Conservation (phyloP, 2,113 vertebrate genomes). For the Saimiri boliviensis region DNA sequence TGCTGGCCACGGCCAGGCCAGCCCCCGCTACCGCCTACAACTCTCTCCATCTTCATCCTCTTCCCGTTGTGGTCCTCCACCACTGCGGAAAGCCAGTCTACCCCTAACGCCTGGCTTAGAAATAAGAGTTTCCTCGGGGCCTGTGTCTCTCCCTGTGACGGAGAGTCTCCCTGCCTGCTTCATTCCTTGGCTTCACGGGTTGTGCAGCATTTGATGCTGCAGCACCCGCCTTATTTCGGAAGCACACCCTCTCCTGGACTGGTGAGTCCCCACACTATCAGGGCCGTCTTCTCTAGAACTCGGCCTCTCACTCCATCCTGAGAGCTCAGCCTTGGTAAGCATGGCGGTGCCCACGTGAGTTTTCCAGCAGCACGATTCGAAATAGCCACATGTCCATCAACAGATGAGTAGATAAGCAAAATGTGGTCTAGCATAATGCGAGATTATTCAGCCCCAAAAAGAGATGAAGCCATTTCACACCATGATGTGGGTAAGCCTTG, state of each 20-base stretch:
- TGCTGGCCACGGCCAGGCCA: neutral
- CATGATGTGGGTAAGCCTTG: too few species aligned
- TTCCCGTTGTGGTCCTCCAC: neutral
- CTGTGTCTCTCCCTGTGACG: neutral
- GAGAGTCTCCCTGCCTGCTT: neutral
- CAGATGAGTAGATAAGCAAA: neutral
- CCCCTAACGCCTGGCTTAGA: neutral
- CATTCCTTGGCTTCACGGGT: neutral
- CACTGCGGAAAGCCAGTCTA: neutral
- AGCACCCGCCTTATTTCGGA: neutral
- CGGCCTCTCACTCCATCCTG: neutral
- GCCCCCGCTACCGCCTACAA: neutral
- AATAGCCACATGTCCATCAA: neutral
- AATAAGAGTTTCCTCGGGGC: neutral
- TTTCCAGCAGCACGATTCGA: neutral
- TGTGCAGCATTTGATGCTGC: neutral
- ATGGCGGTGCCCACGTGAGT: neutral
- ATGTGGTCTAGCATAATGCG: rapidly evolving
- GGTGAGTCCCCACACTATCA: neutral
- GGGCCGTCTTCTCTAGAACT: neutral
- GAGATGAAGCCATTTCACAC: neutral
- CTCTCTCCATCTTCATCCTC: too few species aligned
- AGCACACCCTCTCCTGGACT: neutral
- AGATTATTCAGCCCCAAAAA: too few species aligned
- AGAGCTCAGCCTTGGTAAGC: neutral